phyloP scores from a whole-genome alignment of 2,113 vertebrate species.

The Sitta europaea region DNA sequence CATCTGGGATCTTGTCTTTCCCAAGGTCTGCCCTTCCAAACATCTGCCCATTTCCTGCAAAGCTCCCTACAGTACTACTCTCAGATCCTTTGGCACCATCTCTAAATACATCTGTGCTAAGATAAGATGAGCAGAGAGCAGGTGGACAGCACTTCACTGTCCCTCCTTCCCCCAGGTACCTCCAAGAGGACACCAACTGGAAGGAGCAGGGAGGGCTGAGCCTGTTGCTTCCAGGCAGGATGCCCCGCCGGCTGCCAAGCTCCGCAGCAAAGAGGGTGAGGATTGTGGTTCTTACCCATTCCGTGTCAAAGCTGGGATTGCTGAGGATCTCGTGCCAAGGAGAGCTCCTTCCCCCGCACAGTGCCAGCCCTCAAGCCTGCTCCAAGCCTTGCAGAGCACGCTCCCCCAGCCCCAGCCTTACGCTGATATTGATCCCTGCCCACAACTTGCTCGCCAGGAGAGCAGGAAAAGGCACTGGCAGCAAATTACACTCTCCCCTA shows the following conservation, averaged over 20 bases:
- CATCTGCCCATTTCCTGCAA: neutral
- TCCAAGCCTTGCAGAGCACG: neutral
- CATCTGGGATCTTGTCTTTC: neutral
- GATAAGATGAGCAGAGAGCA: neutral
- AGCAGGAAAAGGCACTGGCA: neutral
- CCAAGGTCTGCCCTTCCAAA: neutral
- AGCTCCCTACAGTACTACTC: neutral
- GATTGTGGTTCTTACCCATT: rapidly evolving
- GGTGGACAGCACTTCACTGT: neutral
- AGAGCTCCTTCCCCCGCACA: rapidly evolving
- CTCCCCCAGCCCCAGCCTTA: neutral
- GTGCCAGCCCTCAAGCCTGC: neutral
- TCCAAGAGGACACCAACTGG: neutral
- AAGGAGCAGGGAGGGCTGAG: neutral
- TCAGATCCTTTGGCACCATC: neutral
- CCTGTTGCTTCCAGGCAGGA: neutral
- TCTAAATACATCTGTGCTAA: neutral
- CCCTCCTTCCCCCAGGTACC: neutral
- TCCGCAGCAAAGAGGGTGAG: neutral
- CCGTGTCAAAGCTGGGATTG: neutral
- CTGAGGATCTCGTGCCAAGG: neutral
- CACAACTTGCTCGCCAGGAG: neutral
- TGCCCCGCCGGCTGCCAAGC: neutral
- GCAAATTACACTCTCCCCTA: neutral
- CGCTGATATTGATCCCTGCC: neutral